A percentile compares a stretch with the other conserved stretches of the same genome.
phyloP scores from a whole-genome alignment of 1,140 invertebrate species.

The Zaprionus vittiger region DNA sequence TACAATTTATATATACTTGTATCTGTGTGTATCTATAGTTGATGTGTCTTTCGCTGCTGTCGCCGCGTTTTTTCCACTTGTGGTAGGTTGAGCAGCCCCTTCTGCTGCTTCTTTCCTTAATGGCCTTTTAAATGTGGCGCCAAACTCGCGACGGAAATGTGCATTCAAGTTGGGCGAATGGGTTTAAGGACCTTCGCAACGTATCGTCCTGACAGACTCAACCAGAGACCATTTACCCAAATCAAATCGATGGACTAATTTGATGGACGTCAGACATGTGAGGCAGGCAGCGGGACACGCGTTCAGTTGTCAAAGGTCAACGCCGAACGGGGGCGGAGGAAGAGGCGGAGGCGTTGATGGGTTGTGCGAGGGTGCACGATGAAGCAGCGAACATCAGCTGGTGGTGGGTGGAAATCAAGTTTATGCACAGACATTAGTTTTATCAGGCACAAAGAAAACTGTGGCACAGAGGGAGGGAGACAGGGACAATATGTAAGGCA shows the following conservation, averaged over 20 bases:
- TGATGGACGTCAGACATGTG: constrained; percentile 54
- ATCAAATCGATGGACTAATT: constrained; percentile 56
- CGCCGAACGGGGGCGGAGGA: neutral
- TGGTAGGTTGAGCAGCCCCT: constrained; percentile 35
- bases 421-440: neutral
- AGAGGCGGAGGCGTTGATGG: constrained; percentile 38
- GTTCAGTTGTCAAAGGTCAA: constrained; percentile 66
- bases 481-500: neutral
- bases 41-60: constrained; percentile 5
- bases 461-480: neutral
- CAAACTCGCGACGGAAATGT: constrained; percentile 47
- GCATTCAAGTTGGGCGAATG: constrained; percentile 47
- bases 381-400: neutral
- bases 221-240: constrained; percentile 10
- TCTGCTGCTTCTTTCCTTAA: constrained; percentile 22
- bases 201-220: constrained; percentile 17
- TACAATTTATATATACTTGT: constrained; percentile 4
- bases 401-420: constrained; percentile 7
- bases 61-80: constrained; percentile 32
- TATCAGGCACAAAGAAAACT: neutral
- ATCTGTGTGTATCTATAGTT: constrained; percentile 10
- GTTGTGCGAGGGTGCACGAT: neutral
- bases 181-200: constrained; percentile 41
- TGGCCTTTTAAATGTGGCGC: constrained; percentile 56
- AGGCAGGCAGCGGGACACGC: constrained; percentile 25